phyloP scores from a whole-genome alignment of 2,797 vertebrate species.

The Babyrousa celebensis region DNA sequence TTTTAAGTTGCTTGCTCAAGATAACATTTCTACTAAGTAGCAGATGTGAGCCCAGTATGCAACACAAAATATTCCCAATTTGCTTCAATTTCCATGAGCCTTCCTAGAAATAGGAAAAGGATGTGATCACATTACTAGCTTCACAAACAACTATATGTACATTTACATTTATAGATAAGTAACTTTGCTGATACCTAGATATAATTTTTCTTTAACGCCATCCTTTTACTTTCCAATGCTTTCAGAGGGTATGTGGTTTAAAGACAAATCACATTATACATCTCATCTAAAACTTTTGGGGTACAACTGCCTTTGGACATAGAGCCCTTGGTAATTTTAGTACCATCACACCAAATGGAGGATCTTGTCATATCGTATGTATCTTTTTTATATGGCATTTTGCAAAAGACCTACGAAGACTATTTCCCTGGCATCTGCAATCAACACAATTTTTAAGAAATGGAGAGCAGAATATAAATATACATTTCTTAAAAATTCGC shows the following conservation, averaged over 20 bases:
- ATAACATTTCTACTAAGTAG: not conserved
- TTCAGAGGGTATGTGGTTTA: not conserved
- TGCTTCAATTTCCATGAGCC: not conserved
- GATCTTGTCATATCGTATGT: not conserved
- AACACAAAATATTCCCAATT: not conserved
- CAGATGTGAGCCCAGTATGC: not conserved
- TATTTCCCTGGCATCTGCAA: slow-evolving; percentile 6
- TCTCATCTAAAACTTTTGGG: not conserved
- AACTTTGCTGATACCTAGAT: not conserved
- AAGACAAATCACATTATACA: not conserved
- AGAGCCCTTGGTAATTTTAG: not conserved
- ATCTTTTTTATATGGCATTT: slow-evolving; percentile 11
- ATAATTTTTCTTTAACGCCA: not conserved
- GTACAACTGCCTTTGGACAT: not conserved
- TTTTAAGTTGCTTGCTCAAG: slow-evolving; percentile 34
- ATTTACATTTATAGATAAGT: slow-evolving; percentile 1
- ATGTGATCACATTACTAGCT: not conserved
- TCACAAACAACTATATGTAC: not conserved
- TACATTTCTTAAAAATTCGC: not conserved
- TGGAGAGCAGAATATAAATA: not conserved
- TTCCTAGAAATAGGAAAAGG: slow-evolving; percentile 25
- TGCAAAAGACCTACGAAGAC: slow-evolving; percentile 19
- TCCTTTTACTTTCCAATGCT: slow-evolving; percentile 13
- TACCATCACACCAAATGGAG: not conserved
- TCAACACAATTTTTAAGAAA: slow-evolving; percentile 44